These are phyloP conservation scores for Erynnis tages DNA, from an alignment of 2,888 invertebrate species.

Conservation along the genomic window DNA sequence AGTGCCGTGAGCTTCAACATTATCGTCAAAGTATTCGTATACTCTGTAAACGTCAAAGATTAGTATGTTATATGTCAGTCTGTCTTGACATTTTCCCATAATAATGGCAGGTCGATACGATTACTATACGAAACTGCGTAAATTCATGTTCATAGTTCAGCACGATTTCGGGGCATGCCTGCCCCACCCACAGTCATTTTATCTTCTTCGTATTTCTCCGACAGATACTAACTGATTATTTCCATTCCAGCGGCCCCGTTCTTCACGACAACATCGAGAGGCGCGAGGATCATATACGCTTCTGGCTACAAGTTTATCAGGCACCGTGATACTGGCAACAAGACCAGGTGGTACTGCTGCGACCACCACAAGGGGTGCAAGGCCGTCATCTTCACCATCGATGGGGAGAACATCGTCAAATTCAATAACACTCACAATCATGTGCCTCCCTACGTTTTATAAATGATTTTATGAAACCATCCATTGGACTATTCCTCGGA, in stretches of 20 bases:
- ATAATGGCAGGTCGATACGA: no score
- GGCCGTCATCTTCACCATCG: slow-evolving; percentile 34
- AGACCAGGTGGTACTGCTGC: slow-evolving; percentile 38
- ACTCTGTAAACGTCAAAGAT: no score
- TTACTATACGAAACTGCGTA: no score
- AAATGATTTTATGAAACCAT: not conserved
- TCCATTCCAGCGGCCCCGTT: slow-evolving; percentile 2
- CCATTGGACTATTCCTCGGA: no score
- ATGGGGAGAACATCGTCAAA: slow-evolving; percentile 30
- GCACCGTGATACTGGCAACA: slow-evolving; percentile 26
- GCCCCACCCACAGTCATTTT: no score
- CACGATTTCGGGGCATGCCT: no score
- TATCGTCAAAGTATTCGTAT: no score
- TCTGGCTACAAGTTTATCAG: slow-evolving; percentile 30
- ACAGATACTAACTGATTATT: not conserved
- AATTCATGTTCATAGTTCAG: no score
- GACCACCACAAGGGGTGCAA: slow-evolving; percentile 35
- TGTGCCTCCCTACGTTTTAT: slow-evolving; percentile 10
- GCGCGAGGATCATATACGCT: slow-evolving; percentile 4
- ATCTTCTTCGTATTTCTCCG: no score
- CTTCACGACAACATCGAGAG: slow-evolving; percentile 14
- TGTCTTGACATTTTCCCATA: no score
- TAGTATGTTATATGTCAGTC: no score
- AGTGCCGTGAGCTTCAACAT: no score
- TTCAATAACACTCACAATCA: slow-evolving; percentile 37